phyloP scores from a whole-genome alignment of 2,888 invertebrate species.

The Dilophus febrilis region DNA sequence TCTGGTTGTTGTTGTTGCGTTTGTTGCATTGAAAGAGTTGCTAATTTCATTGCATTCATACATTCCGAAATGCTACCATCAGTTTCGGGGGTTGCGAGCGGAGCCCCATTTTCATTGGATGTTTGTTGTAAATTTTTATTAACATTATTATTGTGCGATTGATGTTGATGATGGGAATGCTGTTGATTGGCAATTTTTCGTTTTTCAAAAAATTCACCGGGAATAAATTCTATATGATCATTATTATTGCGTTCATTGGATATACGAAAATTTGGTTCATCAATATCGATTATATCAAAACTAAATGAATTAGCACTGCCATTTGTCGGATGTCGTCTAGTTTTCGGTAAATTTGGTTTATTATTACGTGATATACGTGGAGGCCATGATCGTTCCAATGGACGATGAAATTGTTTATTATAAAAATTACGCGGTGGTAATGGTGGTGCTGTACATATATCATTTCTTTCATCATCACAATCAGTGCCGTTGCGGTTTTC shows the following conservation, averaged over 20 bases:
- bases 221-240: constrained; percentile 27
- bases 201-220: constrained; percentile 34
- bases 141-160: constrained; percentile 29
- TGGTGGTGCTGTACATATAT: constrained; percentile 39
- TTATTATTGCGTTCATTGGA: constrained; percentile 1
- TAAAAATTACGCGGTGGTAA: constrained; percentile 41
- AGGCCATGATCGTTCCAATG: constrained; percentile 56
- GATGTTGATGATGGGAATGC: constrained; percentile 16
- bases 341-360: too few species aligned
- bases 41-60: too few species aligned
- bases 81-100: constrained; percentile 43
- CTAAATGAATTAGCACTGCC: constrained; percentile 61
- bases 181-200: too few species aligned
- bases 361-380: constrained; percentile 52
- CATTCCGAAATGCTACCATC: constrained; percentile 27
- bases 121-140: constrained; percentile 12
- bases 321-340: too few species aligned
- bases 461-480: not conserved
- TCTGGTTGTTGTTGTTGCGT: too few species aligned
- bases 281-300: constrained; percentile 70
- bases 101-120: constrained; percentile 24
- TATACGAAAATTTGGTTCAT: constrained; percentile 19
- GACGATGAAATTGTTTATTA: constrained; percentile 37
- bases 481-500: too few species aligned
- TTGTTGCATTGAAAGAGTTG: too few species aligned